phyloP scores from a whole-genome alignment of 1,140 invertebrate genomes.

The Meloidogyne floridensis region DNA sequence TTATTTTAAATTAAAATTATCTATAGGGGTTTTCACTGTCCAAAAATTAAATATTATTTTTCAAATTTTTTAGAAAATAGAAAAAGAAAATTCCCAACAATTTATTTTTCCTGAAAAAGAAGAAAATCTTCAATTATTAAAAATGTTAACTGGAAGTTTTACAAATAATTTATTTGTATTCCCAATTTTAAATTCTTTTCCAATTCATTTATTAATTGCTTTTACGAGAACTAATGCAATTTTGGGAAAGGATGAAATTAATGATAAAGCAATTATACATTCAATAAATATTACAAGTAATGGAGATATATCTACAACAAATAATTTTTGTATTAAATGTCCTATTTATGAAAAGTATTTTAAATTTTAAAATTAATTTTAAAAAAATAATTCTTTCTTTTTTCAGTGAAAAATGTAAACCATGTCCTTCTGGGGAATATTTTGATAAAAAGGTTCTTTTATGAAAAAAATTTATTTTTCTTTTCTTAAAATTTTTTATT shows the following conservation, averaged over 20 bases:
- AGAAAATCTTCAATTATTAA: conserved; percentile 48
- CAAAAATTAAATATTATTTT: conserved; percentile 23
- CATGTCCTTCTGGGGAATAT: conserved; percentile 70
- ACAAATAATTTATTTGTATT: conserved; percentile 66
- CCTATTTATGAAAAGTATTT: conserved; percentile 63
- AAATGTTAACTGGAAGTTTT: conserved; percentile 67
- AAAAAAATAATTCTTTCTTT: conserved; percentile 24
- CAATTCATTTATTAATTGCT: conserved; percentile 71
- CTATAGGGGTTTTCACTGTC: no score
- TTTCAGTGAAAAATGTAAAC: conserved; percentile 68
- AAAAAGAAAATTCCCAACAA: background rate
- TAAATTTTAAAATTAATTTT: background rate
- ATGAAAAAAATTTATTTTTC: no score
- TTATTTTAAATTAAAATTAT: background rate
- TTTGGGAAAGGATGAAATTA: conserved; percentile 44
- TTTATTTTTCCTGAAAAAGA: background rate
- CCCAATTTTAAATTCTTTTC: conserved; percentile 68
- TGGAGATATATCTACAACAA: conserved; percentile 68
- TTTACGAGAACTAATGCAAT: conserved; percentile 69
- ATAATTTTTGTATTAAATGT: conserved; percentile 70
- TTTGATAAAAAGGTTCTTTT: conserved; percentile 55
- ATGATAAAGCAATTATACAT: conserved; percentile 69
- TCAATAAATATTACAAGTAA: conserved; percentile 73
- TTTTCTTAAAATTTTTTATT: no score
- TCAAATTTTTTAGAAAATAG: conserved; percentile 1